Conservation (phyloP, 2,888 invertebrate genomes). For the Lottia gigantea region DNA sequence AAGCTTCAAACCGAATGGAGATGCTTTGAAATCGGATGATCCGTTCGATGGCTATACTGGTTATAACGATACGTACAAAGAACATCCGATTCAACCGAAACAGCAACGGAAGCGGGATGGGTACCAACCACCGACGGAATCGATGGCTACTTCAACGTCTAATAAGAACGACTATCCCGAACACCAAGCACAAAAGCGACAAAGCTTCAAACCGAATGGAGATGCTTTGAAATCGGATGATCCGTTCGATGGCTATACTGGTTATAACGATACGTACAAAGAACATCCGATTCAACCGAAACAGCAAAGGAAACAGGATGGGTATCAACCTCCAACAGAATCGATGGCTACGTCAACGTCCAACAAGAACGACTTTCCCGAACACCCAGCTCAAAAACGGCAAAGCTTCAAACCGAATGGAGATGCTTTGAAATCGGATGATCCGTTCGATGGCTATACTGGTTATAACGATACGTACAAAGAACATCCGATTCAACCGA, state of each 20-base stretch:
- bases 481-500: constrained; percentile 44
- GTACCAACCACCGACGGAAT: constrained; percentile 43
- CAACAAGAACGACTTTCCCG: constrained; percentile 28
- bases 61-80: constrained; percentile 53
- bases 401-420: constrained; percentile 33
- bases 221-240: constrained; percentile 10
- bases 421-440: background rate
- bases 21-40: constrained; percentile 37
- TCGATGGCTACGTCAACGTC: constrained; percentile 49
- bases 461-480: constrained; percentile 14
- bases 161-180: constrained; percentile 42
- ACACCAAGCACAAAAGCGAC: constrained; percentile 22
- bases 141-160: constrained; percentile 51
- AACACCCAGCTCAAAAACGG: constrained; percentile 24
- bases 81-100: constrained; percentile 34
- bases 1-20: constrained; percentile 44
- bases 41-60: constrained; percentile 62
- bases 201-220: background rate
- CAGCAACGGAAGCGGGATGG: constrained; percentile 35
- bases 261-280: constrained; percentile 48
- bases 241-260: constrained; percentile 8
- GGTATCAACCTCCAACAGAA: constrained; percentile 37
- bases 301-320: constrained; percentile 13
- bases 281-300: background rate
- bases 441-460: constrained; percentile 5